Percentiles rank a stretch among this genome's conserved stretches.
These are phyloP conservation scores for Dasysyrphus tricinctus DNA, from an alignment of 2,888 invertebrate genomes.

Conservation along the genomic window DNA sequence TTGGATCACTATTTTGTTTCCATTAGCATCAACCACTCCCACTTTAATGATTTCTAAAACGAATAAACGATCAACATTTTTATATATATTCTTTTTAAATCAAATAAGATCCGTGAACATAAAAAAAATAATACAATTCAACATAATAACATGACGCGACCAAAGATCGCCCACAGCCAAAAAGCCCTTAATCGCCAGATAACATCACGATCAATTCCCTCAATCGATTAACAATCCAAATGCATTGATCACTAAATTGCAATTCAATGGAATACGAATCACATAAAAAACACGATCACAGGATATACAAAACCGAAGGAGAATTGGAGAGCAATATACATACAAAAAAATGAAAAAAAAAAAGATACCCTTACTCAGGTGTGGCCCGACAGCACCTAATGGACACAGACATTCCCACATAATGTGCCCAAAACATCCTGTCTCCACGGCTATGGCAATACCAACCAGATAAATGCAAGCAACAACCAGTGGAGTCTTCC, in stretches of 20 bases:
- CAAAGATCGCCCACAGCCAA: slow-evolving; percentile 65
- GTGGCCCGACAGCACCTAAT: slow-evolving; percentile 75
- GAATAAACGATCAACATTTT: neutral
- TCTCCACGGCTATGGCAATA: slow-evolving; percentile 43
- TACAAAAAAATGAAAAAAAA: neutral
- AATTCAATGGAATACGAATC: slow-evolving; percentile 62
- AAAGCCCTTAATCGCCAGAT: slow-evolving; percentile 66
- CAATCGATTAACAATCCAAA: slow-evolving; percentile 73
- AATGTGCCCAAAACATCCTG: slow-evolving; percentile 71
- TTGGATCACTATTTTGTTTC: neutral
- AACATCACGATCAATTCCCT: slow-evolving; percentile 71
- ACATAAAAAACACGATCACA: slow-evolving; percentile 48
- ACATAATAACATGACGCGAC: slow-evolving; percentile 65
- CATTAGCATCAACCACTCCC: neutral
- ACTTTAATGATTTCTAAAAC: neutral
- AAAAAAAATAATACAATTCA: slow-evolving; percentile 20
- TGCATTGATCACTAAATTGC: slow-evolving; percentile 74
- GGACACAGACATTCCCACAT: slow-evolving; percentile 74
- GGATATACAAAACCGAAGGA: slow-evolving; percentile 32
- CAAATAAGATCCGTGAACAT: neutral
- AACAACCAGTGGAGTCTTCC: slow-evolving; percentile 23
- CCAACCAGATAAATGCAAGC: slow-evolving; percentile 49
- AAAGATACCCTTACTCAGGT: slow-evolving; percentile 62
- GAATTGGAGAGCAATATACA: slow-evolving; percentile 5
- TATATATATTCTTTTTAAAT: neutral